phyloP scores from a whole-genome alignment of 2,113 vertebrate species.

The Sceloporus tristichus region DNA sequence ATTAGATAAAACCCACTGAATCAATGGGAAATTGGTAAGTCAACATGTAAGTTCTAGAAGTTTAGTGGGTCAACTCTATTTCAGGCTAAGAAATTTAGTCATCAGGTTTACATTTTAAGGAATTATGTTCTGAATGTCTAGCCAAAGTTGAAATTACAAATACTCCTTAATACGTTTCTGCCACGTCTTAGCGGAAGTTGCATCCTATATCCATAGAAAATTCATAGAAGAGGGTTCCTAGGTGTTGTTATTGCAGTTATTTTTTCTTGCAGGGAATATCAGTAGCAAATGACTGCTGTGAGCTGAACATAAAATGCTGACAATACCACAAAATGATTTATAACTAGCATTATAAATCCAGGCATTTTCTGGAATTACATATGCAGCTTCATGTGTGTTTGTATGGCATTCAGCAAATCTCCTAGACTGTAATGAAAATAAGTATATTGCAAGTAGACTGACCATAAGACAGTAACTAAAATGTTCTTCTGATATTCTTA shows the following conservation, averaged over 20 bases:
- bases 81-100: too few species aligned
- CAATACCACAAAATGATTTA: constrained; percentile 1
- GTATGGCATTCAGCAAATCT: neutral
- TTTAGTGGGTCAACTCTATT: too few species aligned
- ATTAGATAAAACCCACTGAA: too few species aligned
- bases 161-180: neutral
- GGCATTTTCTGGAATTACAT: constrained; percentile 36
- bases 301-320: neutral
- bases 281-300: neutral
- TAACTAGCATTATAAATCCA: constrained; percentile 51
- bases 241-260: neutral
- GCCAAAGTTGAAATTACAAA: neutral
- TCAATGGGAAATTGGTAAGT: too few species aligned
- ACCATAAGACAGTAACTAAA: constrained; percentile 20
- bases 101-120: too few species aligned
- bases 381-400: constrained; percentile 1
- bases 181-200: neutral
- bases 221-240: neutral
- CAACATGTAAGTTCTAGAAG: too few species aligned
- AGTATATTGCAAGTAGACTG: constrained; percentile 4
- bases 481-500: neutral
- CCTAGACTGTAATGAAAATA: neutral
- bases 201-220: neutral
- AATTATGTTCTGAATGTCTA: too few species aligned
- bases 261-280: neutral